Evolutionary conservation across 2,797 vertebrate genomes (phyloP), one percentile per base, ranked within the genome.

Genomic region (Acanthiza pusilla): DNA sequence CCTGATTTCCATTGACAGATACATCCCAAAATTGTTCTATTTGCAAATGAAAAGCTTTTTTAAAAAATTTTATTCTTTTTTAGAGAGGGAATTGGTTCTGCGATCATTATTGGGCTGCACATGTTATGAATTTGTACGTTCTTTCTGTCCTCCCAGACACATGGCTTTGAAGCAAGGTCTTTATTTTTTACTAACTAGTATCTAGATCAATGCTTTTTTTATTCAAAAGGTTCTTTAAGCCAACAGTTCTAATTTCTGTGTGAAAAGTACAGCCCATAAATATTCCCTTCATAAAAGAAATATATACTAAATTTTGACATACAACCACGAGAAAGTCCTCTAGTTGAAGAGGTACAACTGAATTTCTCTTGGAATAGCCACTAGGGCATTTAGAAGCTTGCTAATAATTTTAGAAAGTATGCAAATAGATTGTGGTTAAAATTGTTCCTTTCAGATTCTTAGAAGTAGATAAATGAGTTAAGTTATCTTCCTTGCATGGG

Each of bases 141-240:
- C 30, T 26, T 68, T 76, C 23, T 83, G 2, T 83, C 22, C 25
- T 87, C 22, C 51, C 77, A 91, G 77, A 75, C n/a, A 43, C 18
- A 40, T 73, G 40, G 20, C 80, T 89, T 72, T 79, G 70, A 87
- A 57, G 60, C 80, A 73, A 76, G 54, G 16, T 70, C 43, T 67
- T 77, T 90, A 30, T 65, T 89, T 96, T 78, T 70, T 34, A 70
- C 77, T 89, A 94, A 68, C 15, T 47, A 60, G 36, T 58, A 23
- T 62, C 53, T 66, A 66, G 75, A 89, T 85, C 58, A 82, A 81
- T 60, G 22, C 57, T 87, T 82, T 43, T 45, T 73, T 97, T 91
- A 67, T 55, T 95, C 48, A 91, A 74, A 96, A 85, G 17, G 65
- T 65, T 85, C 40, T 76, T 94, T 91, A 38, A 94, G 73, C 93